A percentile compares a stretch with the other conserved stretches of the same genome.
phyloP scores from a whole-genome alignment of 2,888 invertebrate genomes.

The Drosophila greeni region DNA sequence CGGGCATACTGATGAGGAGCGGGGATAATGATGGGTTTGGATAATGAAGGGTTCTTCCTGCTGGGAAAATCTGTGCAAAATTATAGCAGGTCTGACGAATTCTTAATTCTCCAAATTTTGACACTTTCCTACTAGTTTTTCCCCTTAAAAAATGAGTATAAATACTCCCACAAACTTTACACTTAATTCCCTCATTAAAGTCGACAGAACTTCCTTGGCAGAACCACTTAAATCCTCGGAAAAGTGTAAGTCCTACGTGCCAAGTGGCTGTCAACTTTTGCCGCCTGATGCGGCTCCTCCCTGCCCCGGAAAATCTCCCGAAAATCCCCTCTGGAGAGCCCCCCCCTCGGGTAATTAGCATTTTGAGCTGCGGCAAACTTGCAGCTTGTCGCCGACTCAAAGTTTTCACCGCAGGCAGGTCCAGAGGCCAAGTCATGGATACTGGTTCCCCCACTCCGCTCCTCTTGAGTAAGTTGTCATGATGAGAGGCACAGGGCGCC shows the following conservation, averaged over 20 bases:
- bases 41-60: conserved; percentile 8
- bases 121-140: too few species aligned
- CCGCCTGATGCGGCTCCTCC: conserved; percentile 1
- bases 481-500: conserved; percentile 33
- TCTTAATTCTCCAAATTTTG: too few species aligned
- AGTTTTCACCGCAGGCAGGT: conserved; percentile 29
- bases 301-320: neutral
- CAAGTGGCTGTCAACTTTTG: conserved; percentile 37
- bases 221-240: neutral
- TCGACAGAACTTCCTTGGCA: neutral
- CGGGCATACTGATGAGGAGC: conserved; percentile 41
- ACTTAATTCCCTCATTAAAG: conserved; percentile 4
- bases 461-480: conserved; percentile 60
- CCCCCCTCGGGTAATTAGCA: conserved; percentile 56
- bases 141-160: neutral
- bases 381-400: conserved; percentile 40
- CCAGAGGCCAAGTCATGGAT: conserved; percentile 30
- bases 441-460: conserved; percentile 2
- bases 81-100: too few species aligned
- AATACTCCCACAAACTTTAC: neutral
- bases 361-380: conserved; percentile 58
- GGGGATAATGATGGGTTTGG: conserved; percentile 10
- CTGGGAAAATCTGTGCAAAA: conserved; percentile 1
- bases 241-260: conserved; percentile 60
- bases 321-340: neutral